Percentiles rank a stretch among this genome's conserved stretches.
phyloP scores from a whole-genome alignment of 1,140 invertebrate species.

The Plodia interpunctella region DNA sequence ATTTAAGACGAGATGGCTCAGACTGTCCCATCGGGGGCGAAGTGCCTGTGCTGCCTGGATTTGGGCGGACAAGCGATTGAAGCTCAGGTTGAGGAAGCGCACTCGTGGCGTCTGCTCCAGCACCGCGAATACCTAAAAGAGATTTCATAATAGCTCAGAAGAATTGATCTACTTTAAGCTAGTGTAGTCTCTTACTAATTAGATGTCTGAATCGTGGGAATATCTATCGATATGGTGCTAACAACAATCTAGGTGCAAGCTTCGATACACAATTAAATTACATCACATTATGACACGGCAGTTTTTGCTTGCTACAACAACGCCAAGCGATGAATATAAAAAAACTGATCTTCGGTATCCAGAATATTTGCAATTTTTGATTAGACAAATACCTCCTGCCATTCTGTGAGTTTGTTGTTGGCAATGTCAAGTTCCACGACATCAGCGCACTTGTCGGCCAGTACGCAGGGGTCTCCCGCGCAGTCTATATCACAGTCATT shows the following conservation, averaged over 20 bases:
- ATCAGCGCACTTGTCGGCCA: conserved; percentile 88
- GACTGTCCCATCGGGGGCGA: conserved; percentile 79
- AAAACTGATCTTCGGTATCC: too few species aligned
- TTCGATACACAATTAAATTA: too few species aligned
- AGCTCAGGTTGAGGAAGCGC: conserved; percentile 93
- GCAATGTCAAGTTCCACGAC: conserved; percentile 94
- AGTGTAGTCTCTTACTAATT: not conserved
- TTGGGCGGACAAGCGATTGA: conserved; percentile 87
- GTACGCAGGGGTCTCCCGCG: conserved; percentile 87
- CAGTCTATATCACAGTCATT: conserved; percentile 92
- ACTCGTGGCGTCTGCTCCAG: conserved; percentile 90
- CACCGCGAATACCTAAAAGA: conserved; percentile 87
- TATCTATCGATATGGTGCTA: too few species aligned
- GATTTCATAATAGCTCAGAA: conserved; percentile 9
- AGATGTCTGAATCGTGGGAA: not conserved
- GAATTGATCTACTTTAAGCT: not conserved
- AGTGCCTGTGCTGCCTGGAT: conserved; percentile 75
- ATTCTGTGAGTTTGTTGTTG: conserved; percentile 91
- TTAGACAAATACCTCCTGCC: conserved; percentile 91
- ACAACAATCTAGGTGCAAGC: too few species aligned
- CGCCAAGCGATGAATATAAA: too few species aligned
- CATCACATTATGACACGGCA: too few species aligned
- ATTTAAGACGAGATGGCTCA: conserved; percentile 90
- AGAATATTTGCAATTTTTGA: too few species aligned
- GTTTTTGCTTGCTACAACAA: too few species aligned